Base-by-base conservation (phyloP, 2,113 vertebrate genomes). In the Terrapene triunguis region DNA sequence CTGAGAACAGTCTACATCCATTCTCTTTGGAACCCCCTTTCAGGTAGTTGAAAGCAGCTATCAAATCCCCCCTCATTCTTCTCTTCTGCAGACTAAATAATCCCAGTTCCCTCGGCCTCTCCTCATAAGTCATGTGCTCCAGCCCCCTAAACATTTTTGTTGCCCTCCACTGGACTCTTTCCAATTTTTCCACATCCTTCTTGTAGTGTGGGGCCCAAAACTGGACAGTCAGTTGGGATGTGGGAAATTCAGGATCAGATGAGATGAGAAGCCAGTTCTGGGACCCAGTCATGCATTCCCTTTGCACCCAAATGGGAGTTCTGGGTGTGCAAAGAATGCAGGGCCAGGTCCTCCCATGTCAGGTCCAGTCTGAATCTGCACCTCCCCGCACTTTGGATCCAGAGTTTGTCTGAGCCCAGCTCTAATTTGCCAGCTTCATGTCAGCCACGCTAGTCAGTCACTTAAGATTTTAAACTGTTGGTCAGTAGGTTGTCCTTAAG, bases 391-490 rank as follows among this genome's bases (percentile, higher is more conserved):
- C 5, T 42, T 86, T 69, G 35, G 65, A 72, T 25, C 48, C 86
- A 24, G 83, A 65, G 32, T 83, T 25, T 59, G 11, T 65, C 69
- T 55, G 55, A 11, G 8, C 35, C 13, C 78, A 80, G 69, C 62
- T 13, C 16, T 24, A 14, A 38, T 32, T 12, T 48, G 44, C 74
- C 35, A n/a, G 55, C 50, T 27, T 79, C 51, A 59, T 32, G 19
- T 79, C 27, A 74, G 32, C 65, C 44, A 50, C 0, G 0, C 12
- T 22, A 25, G 35, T 76, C 48, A 83, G 16, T 38, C 74, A 21
- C 2, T 69, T 38, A 69, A 38, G n/a, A 76, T 0, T 2, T 42
- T 3, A 80, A 72, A 29, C 8, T 51, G 32, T 0, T 2, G 90
- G 14, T 32, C 83, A 82, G 10, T 80, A 59, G 4, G 16, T 38